Evolutionary conservation across 2,113 vertebrate genomes (phyloP), one percentile per base, ranked within the genome.

Genomic region (Pao palembangensis): DNA sequence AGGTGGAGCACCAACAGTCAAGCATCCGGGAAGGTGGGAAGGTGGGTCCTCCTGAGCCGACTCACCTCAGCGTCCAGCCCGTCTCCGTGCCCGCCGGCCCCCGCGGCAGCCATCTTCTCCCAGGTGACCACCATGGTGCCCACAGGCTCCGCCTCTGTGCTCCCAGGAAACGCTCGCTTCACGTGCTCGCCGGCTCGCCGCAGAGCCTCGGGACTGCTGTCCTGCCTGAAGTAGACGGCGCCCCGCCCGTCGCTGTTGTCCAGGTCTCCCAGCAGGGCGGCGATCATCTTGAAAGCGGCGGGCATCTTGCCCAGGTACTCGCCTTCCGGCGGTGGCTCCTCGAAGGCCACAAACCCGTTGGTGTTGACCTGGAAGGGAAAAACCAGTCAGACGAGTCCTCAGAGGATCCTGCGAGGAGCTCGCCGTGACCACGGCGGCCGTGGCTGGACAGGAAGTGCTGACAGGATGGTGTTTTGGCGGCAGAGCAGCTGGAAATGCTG

Each of bases 211-310:
- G 88, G 79, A 6, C 88, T 91, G 25, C 80, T 82, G 78, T 95
- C 94, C 83, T 94, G 84, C 18, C 95, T 91, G 73, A 91, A 96
- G 71, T 88, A 92, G 14, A 98, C 89, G 31, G 81, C 87, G 18
- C 96, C 95, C 4, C 2, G 69, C 23, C 92, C 88, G 6, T 87
- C 91, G 0, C 89, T 89, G 16, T 89, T 94, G 82, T 98, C 94
- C 87, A 98, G 75, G 78, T 98, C 92, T 0, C 94, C 94, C 78
- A 95, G 87, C 74, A 96, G 92, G 3, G 92, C 92, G 2, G 94
- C 94, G 0, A 95, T 82, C 47, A 89, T 87, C 2, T 91, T 90
- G 13, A 97, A 98, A 43, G 52, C 68, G 5, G 91, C 70, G 0
- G 94, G 95, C 74, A 92, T 94, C 49, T 89, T 87, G 17, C 93